Evolutionary conservation across 2,113 vertebrate genomes (phyloP), one percentile per base, ranked within the genome.

Genomic region (Ceuthmochares aereus): DNA sequence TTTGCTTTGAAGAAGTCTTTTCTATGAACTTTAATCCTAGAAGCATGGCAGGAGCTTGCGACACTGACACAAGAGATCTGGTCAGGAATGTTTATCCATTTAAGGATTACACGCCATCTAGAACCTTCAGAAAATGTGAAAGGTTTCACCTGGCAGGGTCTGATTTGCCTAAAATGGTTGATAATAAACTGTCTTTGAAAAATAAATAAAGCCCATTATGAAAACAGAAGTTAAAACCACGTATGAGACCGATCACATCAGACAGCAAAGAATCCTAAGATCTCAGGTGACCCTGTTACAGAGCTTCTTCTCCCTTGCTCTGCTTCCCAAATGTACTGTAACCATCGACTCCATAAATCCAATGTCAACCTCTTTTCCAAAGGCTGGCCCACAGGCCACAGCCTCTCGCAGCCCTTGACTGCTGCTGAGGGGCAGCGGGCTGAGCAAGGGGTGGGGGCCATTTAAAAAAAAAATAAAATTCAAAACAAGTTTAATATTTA

Each of bases 401-500:
- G n/a, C 34, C 40, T 51, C 42, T 27, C 45, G 5, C 10, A 42
- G 6, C n/a, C 34, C 30, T 22, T 56, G 27, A 68, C 17, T 66
- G 72, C 64, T 87, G 62, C 59, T 23, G 16, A 43, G 27, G 4
- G 0, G 4, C 21, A 6, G 5, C 6, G 2, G 18, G 1, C 14
- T 10, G 6, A 2, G 14, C 9, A 3, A 47, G 23, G 12, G 3
- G 11, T 29, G 25, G 12, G 10, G 17, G 4, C 1, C 67, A 18
- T 36, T 62, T 10, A n/a, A 52, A 74, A 55, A 42, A 51, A 34
- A 66, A 74, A 26, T 51, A 70, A 14, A 55, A 55, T 47, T 47
- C 19, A 45, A 18, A 45, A 45, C 27, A 37, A 54, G 22, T 54
- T 56, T 59, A 63, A 22, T 43, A 43, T 55, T 75, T 26, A 62